Evolutionary conservation across 23 tunicate species (phyloP), one percentile per base, ranked within the genome.

Genomic region (Phallusia fumigata): DNA sequence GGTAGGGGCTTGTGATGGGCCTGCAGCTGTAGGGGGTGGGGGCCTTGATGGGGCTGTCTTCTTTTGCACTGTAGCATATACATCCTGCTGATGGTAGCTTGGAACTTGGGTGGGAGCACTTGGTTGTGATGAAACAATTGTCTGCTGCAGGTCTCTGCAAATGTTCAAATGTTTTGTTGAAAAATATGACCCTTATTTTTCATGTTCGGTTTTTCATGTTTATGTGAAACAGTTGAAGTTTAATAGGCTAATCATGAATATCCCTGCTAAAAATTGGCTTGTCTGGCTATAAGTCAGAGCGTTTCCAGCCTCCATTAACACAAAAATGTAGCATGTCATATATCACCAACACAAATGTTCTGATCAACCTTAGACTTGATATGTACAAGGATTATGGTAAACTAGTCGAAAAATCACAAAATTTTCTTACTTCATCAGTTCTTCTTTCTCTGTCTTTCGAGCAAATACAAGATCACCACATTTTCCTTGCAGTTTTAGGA

Each of bases 401-500:
- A 31, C 47, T 40, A 40, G 47, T n/a, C n/a, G n/a, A n/a, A 40
- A 40, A 40, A 40, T 40, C 47, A 40, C 47, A 40, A 40, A 40
- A 40, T 40, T 12, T 22, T 45, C 93, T 69, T 47, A 94, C 98
- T 87, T 88, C 69, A 96, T 11, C 26, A 91, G 36, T 58, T 96
- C 99, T 53, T 96, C 99, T 79, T 96, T 96, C 75, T 96, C 99
- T 1, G 99, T 96, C 79, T 96, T 96, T 53, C 99, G 77, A 18
- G 99, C 99, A 78, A 96, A 96, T 31, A 90, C 93, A 26, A 96
- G 85, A 75, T 96, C 99, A 26, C 89, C 65, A 76, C 96, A 90
- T 78, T 96, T 96, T 22, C 87, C 85, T 80, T 96, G 99, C 31
- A 91, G 85, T 65, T 91, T 91, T 53, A 96, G 76, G 79, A 96